Base-by-base conservation (phyloP, 2,797 vertebrate genomes). In the Dicrostonyx torquatus region DNA sequence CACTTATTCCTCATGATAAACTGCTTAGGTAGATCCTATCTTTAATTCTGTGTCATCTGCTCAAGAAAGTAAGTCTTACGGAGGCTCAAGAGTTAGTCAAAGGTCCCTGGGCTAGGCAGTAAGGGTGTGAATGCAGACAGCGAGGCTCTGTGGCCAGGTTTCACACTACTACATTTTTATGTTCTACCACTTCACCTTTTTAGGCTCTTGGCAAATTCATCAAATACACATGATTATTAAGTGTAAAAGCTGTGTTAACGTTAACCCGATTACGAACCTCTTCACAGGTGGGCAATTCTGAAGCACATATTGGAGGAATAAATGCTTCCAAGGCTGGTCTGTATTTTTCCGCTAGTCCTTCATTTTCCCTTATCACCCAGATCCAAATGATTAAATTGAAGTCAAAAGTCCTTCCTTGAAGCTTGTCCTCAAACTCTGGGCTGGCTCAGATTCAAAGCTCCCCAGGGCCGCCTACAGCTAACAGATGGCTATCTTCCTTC, bases 371-470 rank as follows among this genome's bases (percentile, higher is more conserved):
- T 94, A 91, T 94, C 94, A 95, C 31, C 55, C 2, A 83, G 83
- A 31, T 83, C n/a, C 40, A 78, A 91, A 43, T 94, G 83, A 95
- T 96, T 96, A 94, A 95, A 91, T 82, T 73, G 53, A 94, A 93
- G 93, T 94, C 55, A 88, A 82, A 97, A 96, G 80, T 88, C 40
- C 60, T 95, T 96, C n/a, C 80, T 91, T 79, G 79, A 90, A 93
- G 78, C 72, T 87, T 94, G 82, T 96, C 89, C 88, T 97, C 91
- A 84, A 7, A 93, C 82, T 92, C 58, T 6, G 2, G 29, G 40
- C 37, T 96, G 94, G 94, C 94, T 95, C 75, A 78, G 70, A 93
- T 95, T 96, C 97, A 97, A 96, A 90, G 79, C 82, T 86, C 58
- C 40, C 37, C 48, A 12, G 83, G 45, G 48, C 78, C 94, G 66